phyloP scores from a whole-genome alignment of 2,113 vertebrate species.

The Eidolon helvum region DNA sequence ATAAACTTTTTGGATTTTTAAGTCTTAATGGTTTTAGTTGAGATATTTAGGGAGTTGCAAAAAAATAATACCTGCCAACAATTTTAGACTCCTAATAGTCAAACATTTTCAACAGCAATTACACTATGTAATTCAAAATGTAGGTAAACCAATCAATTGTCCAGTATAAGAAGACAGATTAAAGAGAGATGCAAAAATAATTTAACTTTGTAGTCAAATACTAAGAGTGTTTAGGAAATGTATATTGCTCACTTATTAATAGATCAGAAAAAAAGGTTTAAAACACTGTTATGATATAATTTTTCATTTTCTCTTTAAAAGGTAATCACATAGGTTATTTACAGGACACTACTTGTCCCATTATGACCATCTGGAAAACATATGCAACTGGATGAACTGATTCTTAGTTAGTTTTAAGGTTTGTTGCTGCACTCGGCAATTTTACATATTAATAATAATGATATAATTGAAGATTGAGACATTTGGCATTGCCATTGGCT shows the following conservation, averaged over 20 bases:
- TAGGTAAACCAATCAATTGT: background rate
- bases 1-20: background rate
- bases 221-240: background rate
- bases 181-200: background rate
- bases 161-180: background rate
- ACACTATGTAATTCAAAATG: background rate
- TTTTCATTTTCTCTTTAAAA: constrained; percentile 21
- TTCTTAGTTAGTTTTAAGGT: background rate
- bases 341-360: background rate
- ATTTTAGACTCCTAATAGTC: background rate
- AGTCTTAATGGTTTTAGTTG: background rate
- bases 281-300: background rate
- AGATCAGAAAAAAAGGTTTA: background rate
- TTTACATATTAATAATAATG: background rate
- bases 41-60: background rate
- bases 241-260: background rate
- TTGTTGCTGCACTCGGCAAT: background rate
- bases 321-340: background rate
- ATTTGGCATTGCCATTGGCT: background rate
- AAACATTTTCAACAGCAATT: background rate
- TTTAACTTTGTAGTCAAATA: background rate
- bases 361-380: background rate
- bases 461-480: background rate
- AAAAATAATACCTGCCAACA: background rate
- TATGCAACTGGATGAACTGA: background rate